phyloP scores from a whole-genome alignment of 2,113 vertebrate genomes.

The Cnemophilus loriae region DNA sequence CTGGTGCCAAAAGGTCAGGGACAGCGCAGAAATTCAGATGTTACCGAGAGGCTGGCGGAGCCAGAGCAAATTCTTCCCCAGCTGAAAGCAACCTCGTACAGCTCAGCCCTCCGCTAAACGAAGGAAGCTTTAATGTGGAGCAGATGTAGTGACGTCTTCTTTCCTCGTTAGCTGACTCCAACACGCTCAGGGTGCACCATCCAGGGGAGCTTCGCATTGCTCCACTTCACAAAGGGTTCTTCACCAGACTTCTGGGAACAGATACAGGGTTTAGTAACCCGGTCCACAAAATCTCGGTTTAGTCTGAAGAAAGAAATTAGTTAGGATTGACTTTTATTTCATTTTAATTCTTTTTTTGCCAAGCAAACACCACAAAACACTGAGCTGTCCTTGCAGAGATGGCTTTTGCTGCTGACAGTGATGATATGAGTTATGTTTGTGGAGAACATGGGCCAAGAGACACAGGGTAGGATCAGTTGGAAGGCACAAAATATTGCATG shows the following conservation, averaged over 20 bases:
- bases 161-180: not conserved
- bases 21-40: slow-evolving; percentile 4
- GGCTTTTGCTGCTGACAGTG: not conserved
- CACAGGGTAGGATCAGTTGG: not conserved
- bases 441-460: not conserved
- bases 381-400: not conserved
- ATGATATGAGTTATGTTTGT: not conserved
- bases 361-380: not conserved
- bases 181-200: fast-evolving
- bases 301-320: not conserved
- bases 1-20: slow-evolving; percentile 41
- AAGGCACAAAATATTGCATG: not conserved
- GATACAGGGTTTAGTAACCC: not conserved
- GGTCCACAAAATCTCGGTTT: not conserved
- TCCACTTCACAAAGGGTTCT: not conserved
- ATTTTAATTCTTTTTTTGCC: not conserved
- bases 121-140: slow-evolving; percentile 24
- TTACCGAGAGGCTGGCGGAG: not conserved
- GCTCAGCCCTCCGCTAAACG: not conserved
- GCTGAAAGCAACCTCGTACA: not conserved
- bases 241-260: not conserved
- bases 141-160: slow-evolving; percentile 41
- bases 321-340: not conserved
- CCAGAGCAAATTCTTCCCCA: slow-evolving; percentile 9
- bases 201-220: fast-evolving